These are phyloP conservation scores for Notarius quadriscutis DNA, from an alignment of 2,113 vertebrate genomes.

Conservation along the genomic window DNA sequence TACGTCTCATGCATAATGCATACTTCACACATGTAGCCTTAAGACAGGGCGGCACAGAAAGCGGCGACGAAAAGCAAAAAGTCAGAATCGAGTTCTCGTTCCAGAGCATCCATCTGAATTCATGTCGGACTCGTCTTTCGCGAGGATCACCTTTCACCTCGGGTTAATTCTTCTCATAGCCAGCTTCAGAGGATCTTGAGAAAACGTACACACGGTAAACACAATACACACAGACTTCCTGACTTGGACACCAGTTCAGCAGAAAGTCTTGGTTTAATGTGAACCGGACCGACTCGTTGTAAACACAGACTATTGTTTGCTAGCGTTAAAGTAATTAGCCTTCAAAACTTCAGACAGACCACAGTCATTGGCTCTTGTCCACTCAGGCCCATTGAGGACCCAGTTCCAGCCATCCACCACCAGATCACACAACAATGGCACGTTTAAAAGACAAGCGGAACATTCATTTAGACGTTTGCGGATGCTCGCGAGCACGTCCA, in stretches of 20 bases:
- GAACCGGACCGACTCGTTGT: constrained; percentile 50
- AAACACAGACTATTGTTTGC: constrained; percentile 34
- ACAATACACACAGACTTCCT: constrained; percentile 10
- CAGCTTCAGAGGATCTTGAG: constrained; percentile 26
- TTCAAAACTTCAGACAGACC: constrained; percentile 31
- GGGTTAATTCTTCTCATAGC: constrained; percentile 15
- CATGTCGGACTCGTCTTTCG: background rate
- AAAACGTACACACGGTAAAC: constrained; percentile 10
- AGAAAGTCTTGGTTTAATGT: constrained; percentile 12
- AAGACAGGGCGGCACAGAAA: background rate
- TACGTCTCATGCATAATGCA: constrained; percentile 35
- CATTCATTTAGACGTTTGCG: background rate
- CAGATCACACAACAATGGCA: background rate
- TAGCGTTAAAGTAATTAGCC: constrained; percentile 45
- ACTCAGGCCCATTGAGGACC: background rate
- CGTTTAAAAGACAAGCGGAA: background rate
- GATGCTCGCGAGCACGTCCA: background rate
- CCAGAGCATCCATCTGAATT: constrained; percentile 10
- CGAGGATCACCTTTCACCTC: background rate
- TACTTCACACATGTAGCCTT: constrained; percentile 11
- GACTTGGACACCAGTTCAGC: constrained; percentile 12
- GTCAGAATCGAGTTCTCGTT: background rate
- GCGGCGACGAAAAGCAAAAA: background rate
- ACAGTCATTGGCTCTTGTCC: constrained; percentile 33
- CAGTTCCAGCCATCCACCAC: background rate